Percentiles rank a stretch among this genome's conserved stretches.
Evolutionary conservation across 2,797 vertebrate species (phyloP).

Genomic region (Syncerus caffer): DNA sequence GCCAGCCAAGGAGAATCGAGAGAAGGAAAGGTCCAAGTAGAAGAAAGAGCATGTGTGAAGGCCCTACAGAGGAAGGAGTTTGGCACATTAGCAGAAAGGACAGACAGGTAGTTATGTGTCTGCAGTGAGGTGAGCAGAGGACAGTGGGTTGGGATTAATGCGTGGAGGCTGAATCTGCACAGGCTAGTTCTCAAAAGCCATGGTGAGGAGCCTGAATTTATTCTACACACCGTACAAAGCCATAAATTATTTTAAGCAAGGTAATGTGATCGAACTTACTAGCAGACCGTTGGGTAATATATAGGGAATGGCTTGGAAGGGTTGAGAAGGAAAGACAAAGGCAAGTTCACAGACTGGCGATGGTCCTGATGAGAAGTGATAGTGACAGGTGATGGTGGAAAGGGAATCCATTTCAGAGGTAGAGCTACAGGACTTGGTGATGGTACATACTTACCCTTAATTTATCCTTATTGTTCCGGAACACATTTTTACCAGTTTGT

Average conservation of each 20-base stretch:
- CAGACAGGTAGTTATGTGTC: neutral
- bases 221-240: neutral
- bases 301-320: neutral
- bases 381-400: neutral
- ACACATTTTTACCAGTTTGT: neutral
- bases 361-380: neutral
- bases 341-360: neutral
- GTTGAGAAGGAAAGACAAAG: neutral
- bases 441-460: neutral
- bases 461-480: neutral
- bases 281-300: neutral
- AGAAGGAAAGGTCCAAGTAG: neutral
- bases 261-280: neutral
- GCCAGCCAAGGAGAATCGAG: neutral
- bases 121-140: neutral
- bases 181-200: neutral
- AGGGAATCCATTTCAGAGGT: neutral
- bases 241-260: neutral
- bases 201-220: neutral
- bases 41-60: neutral
- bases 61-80: neutral
- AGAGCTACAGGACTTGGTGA: neutral
- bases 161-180: too few species aligned
- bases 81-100: neutral
- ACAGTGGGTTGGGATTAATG: accelerated